A percentile compares a stretch with the other conserved stretches of the same genome.
Conservation (phyloP, 2,888 invertebrate species). For the Sclerodermus sp. region DNA sequence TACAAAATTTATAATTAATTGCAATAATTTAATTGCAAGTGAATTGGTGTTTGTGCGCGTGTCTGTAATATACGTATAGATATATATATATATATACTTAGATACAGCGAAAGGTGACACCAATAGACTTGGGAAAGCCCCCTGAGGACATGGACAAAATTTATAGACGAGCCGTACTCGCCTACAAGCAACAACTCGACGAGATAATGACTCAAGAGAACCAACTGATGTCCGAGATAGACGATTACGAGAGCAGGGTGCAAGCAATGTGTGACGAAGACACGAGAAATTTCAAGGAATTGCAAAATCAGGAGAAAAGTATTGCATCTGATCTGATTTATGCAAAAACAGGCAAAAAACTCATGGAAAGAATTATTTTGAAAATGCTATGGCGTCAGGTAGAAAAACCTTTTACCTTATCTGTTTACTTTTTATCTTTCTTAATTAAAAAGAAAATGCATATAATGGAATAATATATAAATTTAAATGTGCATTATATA, state of each 20-base stretch:
- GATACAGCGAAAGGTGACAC: conserved; percentile 28
- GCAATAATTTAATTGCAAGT: too few species aligned
- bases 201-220: conserved; percentile 16
- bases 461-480: neutral
- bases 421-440: too few species aligned
- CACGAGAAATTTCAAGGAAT: conserved; percentile 13
- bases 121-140: conserved; percentile 13
- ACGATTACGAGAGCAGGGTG: conserved; percentile 13
- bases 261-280: conserved; percentile 18
- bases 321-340: conserved; percentile 30
- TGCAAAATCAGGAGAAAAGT: conserved; percentile 23
- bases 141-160: conserved; percentile 18
- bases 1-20: too few species aligned
- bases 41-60: too few species aligned
- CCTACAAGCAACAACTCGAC: conserved; percentile 30
- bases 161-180: conserved; percentile 25
- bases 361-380: conserved; percentile 29
- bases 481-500: neutral
- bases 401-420: neutral
- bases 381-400: conserved; percentile 35
- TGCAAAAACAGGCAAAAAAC: conserved; percentile 28
- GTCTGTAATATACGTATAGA: too few species aligned
- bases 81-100: too few species aligned
- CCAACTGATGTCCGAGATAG: conserved; percentile 21
- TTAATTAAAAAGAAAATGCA: too few species aligned